Evolutionary conservation across 2,113 vertebrate genomes (phyloP).

Genomic region (Indri indri): DNA sequence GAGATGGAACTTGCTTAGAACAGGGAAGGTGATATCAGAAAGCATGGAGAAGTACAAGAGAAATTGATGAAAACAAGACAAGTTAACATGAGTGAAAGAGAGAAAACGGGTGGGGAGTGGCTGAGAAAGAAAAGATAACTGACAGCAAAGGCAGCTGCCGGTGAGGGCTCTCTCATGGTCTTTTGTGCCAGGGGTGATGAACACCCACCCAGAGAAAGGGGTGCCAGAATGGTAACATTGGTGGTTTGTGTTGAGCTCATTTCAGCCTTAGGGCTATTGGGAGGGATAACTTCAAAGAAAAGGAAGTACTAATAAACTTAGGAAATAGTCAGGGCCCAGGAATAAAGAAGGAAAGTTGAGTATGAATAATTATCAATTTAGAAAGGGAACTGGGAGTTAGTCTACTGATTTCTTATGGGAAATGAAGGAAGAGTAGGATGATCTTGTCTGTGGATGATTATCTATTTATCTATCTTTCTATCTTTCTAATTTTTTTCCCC

Average conservation of each 20-base stretch:
- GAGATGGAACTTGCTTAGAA: not conserved
- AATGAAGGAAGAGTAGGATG: not conserved
- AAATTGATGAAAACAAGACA: not conserved
- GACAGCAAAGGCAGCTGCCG: not conserved
- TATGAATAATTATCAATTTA: not conserved
- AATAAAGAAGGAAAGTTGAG: not conserved
- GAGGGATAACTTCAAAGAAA: not conserved
- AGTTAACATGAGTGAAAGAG: rapidly evolving
- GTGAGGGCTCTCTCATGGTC: not conserved
- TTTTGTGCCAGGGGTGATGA: not conserved
- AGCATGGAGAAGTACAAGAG: not conserved
- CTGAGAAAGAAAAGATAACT: not conserved
- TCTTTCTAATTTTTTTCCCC: not conserved
- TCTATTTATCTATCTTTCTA: not conserved
- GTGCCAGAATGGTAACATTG: not conserved
- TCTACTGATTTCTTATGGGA: not conserved
- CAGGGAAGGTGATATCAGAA: not conserved
- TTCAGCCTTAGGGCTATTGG: not conserved
- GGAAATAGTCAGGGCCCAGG: not conserved
- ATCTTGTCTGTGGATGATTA: not conserved
- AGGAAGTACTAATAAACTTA: not conserved
- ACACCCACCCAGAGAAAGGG: not conserved
- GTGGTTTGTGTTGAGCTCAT: not conserved
- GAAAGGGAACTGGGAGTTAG: not conserved
- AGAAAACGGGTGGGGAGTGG: not conserved